A percentile compares a stretch with the other conserved stretches of the same genome.
These are phyloP conservation scores for Liopterus haemorrhoidalis DNA, from an alignment of 2,888 invertebrate species.

Conservation along the genomic window DNA sequence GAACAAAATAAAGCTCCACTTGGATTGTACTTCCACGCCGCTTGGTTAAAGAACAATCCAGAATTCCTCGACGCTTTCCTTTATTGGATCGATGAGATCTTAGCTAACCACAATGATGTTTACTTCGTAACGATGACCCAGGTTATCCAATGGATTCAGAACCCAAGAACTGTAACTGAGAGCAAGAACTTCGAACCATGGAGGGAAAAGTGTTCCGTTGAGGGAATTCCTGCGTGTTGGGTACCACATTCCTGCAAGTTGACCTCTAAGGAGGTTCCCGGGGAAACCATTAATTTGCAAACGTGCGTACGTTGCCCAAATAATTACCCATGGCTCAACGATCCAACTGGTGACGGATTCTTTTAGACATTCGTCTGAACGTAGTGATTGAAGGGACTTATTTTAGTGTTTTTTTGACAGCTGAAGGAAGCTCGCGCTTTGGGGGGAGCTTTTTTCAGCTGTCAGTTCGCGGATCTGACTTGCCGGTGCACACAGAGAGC, in stretches of 20 bases:
- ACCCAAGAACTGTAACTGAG: slow-evolving; percentile 76
- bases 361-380: slow-evolving; percentile 52
- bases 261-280: slow-evolving; percentile 87
- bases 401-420: slow-evolving; percentile 23
- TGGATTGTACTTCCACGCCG: slow-evolving; percentile 89
- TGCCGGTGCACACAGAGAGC: background rate
- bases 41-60: slow-evolving; percentile 88
- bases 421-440: slow-evolving; percentile 41
- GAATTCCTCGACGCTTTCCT: slow-evolving; percentile 88
- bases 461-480: slow-evolving; percentile 22
- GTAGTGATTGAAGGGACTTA: slow-evolving; percentile 23
- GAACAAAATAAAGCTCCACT: slow-evolving; percentile 83
- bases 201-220: slow-evolving; percentile 90
- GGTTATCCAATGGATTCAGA: slow-evolving; percentile 93
- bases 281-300: slow-evolving; percentile 88
- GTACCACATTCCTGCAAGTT: slow-evolving; percentile 87
- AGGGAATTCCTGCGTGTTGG: slow-evolving; percentile 77
- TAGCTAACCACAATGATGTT: slow-evolving; percentile 80
- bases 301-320: slow-evolving; percentile 90
- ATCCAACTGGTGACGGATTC: slow-evolving; percentile 85
- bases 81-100: slow-evolving; percentile 87
- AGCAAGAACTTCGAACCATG: slow-evolving; percentile 90
- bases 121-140: slow-evolving; percentile 96
- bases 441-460: slow-evolving; percentile 31
- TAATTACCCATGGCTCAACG: slow-evolving; percentile 92